Evolutionary conservation across 2,113 vertebrate species (phyloP).

Genomic region (Budorcas taxicolor): DNA sequence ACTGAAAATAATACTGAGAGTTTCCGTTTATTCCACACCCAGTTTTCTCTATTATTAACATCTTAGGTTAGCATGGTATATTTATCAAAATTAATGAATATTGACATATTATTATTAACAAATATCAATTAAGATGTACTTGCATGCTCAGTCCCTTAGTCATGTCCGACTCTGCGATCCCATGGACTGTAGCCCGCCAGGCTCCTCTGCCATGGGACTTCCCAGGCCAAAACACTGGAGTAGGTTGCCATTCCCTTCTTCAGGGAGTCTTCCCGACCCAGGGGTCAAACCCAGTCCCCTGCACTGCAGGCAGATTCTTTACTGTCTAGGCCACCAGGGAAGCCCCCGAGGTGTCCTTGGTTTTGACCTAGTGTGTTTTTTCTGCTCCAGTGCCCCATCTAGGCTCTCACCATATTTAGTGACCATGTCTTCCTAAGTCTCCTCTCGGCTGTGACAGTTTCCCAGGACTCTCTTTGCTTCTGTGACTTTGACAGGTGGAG

Average conservation of each 20-base stretch:
- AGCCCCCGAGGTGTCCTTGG: background rate
- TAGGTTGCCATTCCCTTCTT: background rate
- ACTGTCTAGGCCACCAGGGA: background rate
- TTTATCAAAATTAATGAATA: background rate
- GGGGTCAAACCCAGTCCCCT: background rate
- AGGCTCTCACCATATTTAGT: background rate
- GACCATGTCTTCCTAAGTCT: background rate
- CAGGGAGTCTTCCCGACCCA: background rate
- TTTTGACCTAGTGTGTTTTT: background rate
- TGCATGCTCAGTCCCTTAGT: background rate
- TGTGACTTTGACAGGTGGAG: background rate
- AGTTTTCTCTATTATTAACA: too few relatives aligned
- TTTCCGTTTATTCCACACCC: background rate
- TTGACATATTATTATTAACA: too few relatives aligned
- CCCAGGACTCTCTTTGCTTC: background rate
- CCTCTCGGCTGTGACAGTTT: background rate
- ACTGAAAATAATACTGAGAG: background rate
- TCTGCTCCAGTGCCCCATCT: background rate
- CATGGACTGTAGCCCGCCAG: rapidly evolving
- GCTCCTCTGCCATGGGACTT: background rate
- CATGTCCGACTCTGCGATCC: background rate
- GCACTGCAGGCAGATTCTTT: background rate
- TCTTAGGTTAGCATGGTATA: background rate
- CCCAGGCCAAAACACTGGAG: background rate
- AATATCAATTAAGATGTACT: background rate